A percentile compares a stretch with the other conserved stretches of the same genome.
These are phyloP conservation scores for Craterocephalus amniculus DNA, from an alignment of 2,797 vertebrate genomes.

Conservation along the genomic window DNA sequence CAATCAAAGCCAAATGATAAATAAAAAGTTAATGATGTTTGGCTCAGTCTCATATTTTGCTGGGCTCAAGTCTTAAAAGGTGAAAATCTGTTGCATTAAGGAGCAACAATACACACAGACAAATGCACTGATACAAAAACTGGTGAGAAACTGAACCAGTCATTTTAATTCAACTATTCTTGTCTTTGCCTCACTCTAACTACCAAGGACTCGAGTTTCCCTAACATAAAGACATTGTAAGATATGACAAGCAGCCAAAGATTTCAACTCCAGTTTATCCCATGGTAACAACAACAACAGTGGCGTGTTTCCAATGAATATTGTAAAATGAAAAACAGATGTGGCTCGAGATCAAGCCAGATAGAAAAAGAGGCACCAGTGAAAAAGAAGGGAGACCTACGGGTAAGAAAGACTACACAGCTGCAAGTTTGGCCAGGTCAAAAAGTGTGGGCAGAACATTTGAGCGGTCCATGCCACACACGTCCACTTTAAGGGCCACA, in stretches of 20 bases:
- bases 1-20: slow-evolving; percentile 35
- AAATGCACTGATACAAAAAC: neutral
- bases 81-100: neutral
- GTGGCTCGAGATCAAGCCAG: slow-evolving; percentile 8
- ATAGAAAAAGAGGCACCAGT: slow-evolving; percentile 10
- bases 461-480: slow-evolving; percentile 53
- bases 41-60: neutral
- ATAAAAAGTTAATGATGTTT: neutral
- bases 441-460: slow-evolving; percentile 49
- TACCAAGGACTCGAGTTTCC: neutral
- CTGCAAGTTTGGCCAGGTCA: slow-evolving; percentile 37
- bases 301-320: slow-evolving; percentile 2
- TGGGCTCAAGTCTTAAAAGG: neutral
- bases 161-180: neutral
- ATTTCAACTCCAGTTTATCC: slow-evolving; percentile 19
- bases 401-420: slow-evolving; percentile 29
- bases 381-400: slow-evolving; percentile 19
- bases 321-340: slow-evolving; percentile 19
- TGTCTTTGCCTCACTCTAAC: neutral
- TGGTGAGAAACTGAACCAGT: neutral
- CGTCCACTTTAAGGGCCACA: slow-evolving; percentile 60
- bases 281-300: slow-evolving; percentile 12
- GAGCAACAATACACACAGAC: neutral
- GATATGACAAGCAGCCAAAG: slow-evolving; percentile 6
- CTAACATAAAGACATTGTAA: neutral